Percentiles rank a stretch among this genome's conserved stretches.
Conservation (phyloP, 2,113 vertebrate species). For the Clupea harengus region DNA sequence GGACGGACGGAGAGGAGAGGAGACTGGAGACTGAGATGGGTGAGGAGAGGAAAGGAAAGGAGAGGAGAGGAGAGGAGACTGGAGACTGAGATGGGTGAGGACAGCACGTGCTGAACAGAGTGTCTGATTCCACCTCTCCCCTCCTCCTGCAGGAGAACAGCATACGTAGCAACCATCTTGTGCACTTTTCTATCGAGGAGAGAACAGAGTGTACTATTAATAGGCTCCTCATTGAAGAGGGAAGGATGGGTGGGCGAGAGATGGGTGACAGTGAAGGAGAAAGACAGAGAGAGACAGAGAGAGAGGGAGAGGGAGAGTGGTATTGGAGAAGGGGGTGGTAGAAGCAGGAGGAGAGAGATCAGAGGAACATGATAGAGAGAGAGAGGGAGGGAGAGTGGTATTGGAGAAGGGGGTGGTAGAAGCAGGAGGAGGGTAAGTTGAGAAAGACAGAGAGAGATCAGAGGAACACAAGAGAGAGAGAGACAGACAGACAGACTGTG, state of each 20-base stretch:
- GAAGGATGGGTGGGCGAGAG: slow-evolving; percentile 35
- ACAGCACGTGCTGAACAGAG: slow-evolving; percentile 32
- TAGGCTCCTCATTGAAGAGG: slow-evolving; percentile 60
- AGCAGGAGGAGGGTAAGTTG: neutral
- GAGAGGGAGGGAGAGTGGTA: neutral
- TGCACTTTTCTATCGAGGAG: slow-evolving; percentile 49
- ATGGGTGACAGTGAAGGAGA: slow-evolving; percentile 4
- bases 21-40: slow-evolving; percentile 49
- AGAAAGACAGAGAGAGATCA: neutral
- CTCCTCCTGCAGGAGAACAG: neutral
- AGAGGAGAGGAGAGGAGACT: too few relatives aligned
- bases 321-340: too few relatives aligned
- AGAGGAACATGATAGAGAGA: neutral
- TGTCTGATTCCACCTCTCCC: slow-evolving; percentile 52
- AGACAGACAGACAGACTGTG: neutral
- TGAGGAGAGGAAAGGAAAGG: too few relatives aligned
- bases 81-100: neutral
- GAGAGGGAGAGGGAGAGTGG: slow-evolving; percentile 39
- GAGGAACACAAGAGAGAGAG: neutral
- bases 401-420: neutral
- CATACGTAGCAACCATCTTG: slow-evolving; percentile 31
- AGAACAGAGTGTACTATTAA: slow-evolving; percentile 63
- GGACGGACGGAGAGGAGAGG: slow-evolving; percentile 45
- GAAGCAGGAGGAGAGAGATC: too few relatives aligned
- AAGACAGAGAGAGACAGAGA: slow-evolving; percentile 29